phyloP scores from a whole-genome alignment of 2,888 invertebrate genomes.

The Opisthograptis luteolata region DNA sequence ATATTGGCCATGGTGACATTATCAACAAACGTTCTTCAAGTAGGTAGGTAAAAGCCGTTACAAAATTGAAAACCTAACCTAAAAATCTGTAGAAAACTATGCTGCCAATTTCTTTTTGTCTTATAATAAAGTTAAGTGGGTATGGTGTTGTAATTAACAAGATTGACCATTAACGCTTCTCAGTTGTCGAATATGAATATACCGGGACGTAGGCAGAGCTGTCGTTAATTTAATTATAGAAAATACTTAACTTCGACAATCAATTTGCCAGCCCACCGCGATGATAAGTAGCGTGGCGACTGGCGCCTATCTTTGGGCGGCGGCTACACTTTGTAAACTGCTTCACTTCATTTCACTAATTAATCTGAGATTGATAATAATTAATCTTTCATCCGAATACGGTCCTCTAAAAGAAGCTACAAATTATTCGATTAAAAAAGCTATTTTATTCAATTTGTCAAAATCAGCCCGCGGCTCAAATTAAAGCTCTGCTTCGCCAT shows the following conservation, averaged over 20 bases:
- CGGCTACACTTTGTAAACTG: constrained; percentile 15
- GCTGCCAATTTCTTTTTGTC: background rate
- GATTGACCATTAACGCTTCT: constrained; percentile 13
- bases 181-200: background rate
- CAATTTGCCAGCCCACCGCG: constrained; percentile 15
- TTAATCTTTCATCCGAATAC: constrained; percentile 22
- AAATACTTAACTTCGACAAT: constrained; percentile 15
- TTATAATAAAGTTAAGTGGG: background rate
- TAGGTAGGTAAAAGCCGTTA: no score
- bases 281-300: constrained; percentile 14
- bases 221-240: constrained; percentile 19
- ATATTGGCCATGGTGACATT: no score
- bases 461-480: constrained; percentile 37
- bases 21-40: no score
- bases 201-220: constrained; percentile 17
- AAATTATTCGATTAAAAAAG: constrained; percentile 27
- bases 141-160: background rate
- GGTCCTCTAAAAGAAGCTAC: constrained; percentile 22
- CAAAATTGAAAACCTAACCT: no score
- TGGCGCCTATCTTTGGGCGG: constrained; percentile 5
- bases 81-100: no score
- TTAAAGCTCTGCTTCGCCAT: constrained; percentile 32
- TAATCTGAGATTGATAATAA: constrained; percentile 28
- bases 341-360: constrained; percentile 33
- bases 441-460: constrained; percentile 39